Conservation (phyloP, 2,888 invertebrate genomes). For the Sesia apiformis region DNA sequence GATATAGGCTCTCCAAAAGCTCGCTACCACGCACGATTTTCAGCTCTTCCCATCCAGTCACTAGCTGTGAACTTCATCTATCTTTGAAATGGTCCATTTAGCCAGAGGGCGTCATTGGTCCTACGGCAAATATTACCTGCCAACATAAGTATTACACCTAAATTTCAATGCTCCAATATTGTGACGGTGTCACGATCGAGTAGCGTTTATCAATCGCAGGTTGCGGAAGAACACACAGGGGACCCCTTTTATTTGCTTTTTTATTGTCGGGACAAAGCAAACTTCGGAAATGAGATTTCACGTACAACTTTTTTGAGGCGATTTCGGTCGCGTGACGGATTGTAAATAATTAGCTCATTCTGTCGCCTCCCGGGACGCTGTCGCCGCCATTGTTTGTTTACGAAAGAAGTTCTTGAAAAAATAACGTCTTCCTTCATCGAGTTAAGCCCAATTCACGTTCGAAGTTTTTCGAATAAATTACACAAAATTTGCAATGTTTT, state of each 20-base stretch:
- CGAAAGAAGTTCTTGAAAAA: conserved; percentile 32
- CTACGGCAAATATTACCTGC: too few species aligned
- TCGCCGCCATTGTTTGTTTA: conserved; percentile 54
- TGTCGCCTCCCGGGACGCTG: conserved; percentile 49
- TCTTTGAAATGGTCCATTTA: too few species aligned
- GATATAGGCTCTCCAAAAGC: too few species aligned
- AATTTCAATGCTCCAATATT: too few species aligned
- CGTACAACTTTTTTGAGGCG: conserved; percentile 59
- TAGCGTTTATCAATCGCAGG: conserved; percentile 12
- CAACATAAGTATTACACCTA: too few species aligned
- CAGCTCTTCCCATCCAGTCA: too few species aligned
- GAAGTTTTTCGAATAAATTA: background rate
- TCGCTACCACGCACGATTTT: too few species aligned
- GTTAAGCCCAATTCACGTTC: conserved; percentile 12
- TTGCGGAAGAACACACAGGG: conserved; percentile 29
- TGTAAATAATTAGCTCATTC: conserved; percentile 70
- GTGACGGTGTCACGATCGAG: conserved; percentile 19
- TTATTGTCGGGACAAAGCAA: conserved; percentile 46
- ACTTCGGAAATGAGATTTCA: conserved; percentile 71
- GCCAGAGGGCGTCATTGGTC: too few species aligned
- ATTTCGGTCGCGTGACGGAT: conserved; percentile 61
- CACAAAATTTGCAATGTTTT: too few species aligned
- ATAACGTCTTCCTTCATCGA: conserved; percentile 36
- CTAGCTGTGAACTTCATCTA: too few species aligned
- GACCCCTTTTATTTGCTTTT: conserved; percentile 44